Base-by-base conservation (phyloP, 2,888 invertebrate genomes). In the Drosophila infuscata region DNA sequence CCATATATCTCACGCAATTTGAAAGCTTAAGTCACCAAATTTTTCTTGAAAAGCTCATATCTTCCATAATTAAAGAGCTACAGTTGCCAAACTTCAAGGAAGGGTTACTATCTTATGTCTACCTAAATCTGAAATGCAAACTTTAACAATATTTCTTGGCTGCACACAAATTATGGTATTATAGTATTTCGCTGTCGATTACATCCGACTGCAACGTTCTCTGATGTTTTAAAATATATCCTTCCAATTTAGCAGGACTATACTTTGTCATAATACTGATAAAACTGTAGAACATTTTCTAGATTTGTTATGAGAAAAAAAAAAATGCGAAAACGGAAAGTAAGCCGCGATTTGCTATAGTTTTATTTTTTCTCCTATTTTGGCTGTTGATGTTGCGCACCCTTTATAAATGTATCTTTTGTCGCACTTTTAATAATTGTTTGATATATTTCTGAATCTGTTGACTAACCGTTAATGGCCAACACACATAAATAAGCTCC, bases 341-440 rank as follows among this genome's bases (percentile, higher is more conserved):
- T 64, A 77, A 69, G 83, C 69, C 77, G 78, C 87, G 81, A 81
- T 86, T 84, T 82, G 66, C 72, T 36, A 36, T 61, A 32, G 54
- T 36, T 48, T 48, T 53, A 20, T 41, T 43, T 12, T 20, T n/a
- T 33, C 7, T 56, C 11, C n/a, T 20, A 48, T 20, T n/a, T 54
- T 57, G 12, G 11, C 3, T 36, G 36, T 61, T 43, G 51, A 30
- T 41, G 59, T 49, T 56, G 60, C 12, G 49, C 36, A 25, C 57
- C 43, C 33, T 38, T 29, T 56, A n/a, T 56, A 8, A 30, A 38
- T 56, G 15, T 30, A 36, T 36, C 20, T 25, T 46, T 35, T 46
- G 32, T 25, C 48, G 60, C 63, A 64, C 54, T 70, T 67, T 79
- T 72, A 79, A 76, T 81, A 76, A 81, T 76, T 81, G 72, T 73